These are phyloP conservation scores for Aplodontia rufa DNA, from an alignment of 2,113 vertebrate species.

Conservation along the genomic window DNA sequence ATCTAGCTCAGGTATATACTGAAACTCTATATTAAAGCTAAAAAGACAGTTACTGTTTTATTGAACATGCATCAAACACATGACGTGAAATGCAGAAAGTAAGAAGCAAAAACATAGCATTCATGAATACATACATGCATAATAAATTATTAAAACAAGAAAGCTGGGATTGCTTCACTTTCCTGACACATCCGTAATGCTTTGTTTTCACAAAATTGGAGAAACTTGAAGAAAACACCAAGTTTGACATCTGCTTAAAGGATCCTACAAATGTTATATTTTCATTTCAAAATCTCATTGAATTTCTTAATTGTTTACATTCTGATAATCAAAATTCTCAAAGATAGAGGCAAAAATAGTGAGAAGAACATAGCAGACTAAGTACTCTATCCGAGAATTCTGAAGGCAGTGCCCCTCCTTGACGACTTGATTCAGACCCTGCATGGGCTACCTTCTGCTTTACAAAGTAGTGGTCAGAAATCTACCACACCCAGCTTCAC, in stretches of 20 bases:
- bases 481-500: too few relatives aligned
- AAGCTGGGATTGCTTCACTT: neutral
- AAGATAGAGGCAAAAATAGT: accelerated
- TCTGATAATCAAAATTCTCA: too few relatives aligned
- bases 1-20: neutral
- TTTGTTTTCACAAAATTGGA: neutral
- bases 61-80: neutral
- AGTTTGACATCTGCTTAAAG: neutral
- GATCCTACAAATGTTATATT: neutral
- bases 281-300: neutral
- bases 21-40: neutral
- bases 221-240: neutral
- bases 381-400: neutral
- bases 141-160: neutral
- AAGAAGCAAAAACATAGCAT: neutral
- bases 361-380: neutral
- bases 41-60: neutral
- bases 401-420: neutral
- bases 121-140: neutral
- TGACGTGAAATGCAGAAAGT: neutral
- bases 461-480: neutral
- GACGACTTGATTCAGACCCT: neutral
- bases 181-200: neutral
- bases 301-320: neutral
- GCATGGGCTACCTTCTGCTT: neutral